Conservation (phyloP, 2,797 vertebrate genomes). For the Myotis daubentonii region DNA sequence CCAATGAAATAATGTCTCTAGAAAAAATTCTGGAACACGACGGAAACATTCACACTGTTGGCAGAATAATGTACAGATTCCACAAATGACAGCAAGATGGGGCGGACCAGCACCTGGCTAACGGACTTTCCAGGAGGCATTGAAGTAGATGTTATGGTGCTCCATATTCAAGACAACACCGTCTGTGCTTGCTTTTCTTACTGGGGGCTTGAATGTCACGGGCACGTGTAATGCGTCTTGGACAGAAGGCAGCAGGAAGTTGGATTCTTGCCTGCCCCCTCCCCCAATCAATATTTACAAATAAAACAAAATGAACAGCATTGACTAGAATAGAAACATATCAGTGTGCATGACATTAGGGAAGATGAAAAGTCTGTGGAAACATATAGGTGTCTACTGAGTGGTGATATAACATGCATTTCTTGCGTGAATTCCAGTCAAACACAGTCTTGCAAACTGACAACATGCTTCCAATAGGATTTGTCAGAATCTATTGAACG, state of each 20-base stretch:
- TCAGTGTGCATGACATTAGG: background rate
- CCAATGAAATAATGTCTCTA: background rate
- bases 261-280: background rate
- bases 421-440: background rate
- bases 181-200: background rate
- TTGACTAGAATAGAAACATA: background rate
- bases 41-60: background rate
- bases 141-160: background rate
- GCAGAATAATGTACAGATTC: background rate
- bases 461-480: background rate
- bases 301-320: background rate
- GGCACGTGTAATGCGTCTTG: accelerated
- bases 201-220: background rate
- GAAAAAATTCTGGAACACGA: background rate
- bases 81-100: background rate
- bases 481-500: background rate
- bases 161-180: background rate
- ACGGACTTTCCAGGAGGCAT: background rate
- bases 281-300: background rate
- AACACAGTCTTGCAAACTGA: background rate
- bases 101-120: background rate
- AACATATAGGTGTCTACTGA: background rate
- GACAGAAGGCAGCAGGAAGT: background rate
- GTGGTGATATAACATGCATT: background rate
- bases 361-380: background rate